Base-by-base conservation (phyloP, 2,888 invertebrate species). In the Endotricha flammealis region DNA sequence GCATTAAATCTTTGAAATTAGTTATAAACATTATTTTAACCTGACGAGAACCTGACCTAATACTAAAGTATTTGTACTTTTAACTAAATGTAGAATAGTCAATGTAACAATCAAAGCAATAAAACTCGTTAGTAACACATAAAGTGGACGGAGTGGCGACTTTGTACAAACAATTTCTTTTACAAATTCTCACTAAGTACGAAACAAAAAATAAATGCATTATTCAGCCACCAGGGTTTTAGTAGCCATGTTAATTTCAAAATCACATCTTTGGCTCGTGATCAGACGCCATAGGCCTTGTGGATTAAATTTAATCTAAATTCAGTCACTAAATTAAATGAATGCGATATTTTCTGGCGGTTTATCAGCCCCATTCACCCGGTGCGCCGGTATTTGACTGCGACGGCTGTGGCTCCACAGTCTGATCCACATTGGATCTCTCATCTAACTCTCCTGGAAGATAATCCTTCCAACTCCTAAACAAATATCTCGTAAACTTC, bases 381-480 rank as follows among this genome's bases (percentile, higher is more conserved):
- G 55, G 55, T 1, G 66, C 41, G 1, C 49, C 57, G 9, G 61
- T 62, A 2, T 40, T 43, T 2, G 43, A 41, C 11, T 50, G 41
- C 9, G 46, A 36, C 11, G 46, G 48, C 6, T 46, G 44, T 1
- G 30, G 39, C 17, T 42, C 44, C 1, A 29, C 14, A 3, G 22
- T 17, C 2, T 37, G 12, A n/a, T 47, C 42, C 1, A 37, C 23
- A 7, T 41, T 44, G 8, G 35, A 24, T 27, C 58, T 57, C 32
- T 78, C 82, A n/a, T 85, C 81, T 38, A 92, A 76, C 43, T 92
- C 92, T 0, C 94, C 95, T 0, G 95, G 95, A 22, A 97, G 87
- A 66, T 97, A 95, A 65, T 96, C 95, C 74, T 96, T 96, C 96
- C 96, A 97, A 65, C 95, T 96, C 53, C 96, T 89, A 59, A 96